Conservation (phyloP, 1,140 invertebrate genomes). For the Triops cancriformis region DNA sequence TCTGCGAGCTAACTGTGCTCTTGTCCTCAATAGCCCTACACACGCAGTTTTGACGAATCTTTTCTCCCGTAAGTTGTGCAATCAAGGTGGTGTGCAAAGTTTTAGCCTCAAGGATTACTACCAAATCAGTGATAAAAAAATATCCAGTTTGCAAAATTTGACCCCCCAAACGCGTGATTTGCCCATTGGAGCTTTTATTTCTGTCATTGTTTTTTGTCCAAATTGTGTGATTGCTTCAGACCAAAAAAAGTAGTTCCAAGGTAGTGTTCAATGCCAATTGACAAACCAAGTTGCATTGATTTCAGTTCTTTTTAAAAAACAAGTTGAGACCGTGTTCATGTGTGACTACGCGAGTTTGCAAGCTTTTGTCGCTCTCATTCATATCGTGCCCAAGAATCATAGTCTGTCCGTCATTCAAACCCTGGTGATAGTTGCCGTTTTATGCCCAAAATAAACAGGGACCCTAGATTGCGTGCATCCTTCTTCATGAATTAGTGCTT, state of each 20-base stretch:
- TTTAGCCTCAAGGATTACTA: constrained; percentile 2
- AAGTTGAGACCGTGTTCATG: too few species aligned
- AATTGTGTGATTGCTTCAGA: background rate
- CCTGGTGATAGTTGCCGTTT: too few species aligned
- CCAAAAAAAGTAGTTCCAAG: background rate
- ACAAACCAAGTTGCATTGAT: background rate
- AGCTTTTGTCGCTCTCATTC: background rate
- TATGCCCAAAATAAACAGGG: background rate
- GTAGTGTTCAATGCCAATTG: background rate
- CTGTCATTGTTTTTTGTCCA: background rate
- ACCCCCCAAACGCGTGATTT: background rate
- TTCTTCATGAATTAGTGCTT: background rate
- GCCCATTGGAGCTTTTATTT: background rate
- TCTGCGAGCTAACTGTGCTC: background rate
- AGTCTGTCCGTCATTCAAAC: background rate
- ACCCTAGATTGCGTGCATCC: background rate
- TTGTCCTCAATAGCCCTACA: background rate
- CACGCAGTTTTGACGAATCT: background rate
- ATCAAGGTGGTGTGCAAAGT: background rate
- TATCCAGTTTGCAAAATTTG: background rate
- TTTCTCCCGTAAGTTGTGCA: background rate
- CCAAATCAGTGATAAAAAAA: background rate
- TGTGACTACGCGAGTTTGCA: background rate
- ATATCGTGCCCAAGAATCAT: background rate
- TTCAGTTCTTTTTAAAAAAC: background rate